These are phyloP conservation scores for Rhinatrema bivittatum DNA, from an alignment of 2,797 vertebrate species.

Conservation along the genomic window DNA sequence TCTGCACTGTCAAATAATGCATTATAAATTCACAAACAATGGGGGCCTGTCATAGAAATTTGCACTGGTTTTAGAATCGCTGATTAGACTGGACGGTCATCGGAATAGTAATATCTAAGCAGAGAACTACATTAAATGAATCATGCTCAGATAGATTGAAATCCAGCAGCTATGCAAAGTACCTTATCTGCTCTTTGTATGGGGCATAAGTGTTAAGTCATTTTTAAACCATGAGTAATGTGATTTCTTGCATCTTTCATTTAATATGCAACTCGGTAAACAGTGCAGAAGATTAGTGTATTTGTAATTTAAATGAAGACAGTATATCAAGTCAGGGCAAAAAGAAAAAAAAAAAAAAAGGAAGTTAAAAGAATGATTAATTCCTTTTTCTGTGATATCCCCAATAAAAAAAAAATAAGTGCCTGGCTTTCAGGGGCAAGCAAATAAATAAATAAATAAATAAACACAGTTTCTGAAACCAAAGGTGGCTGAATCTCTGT, in stretches of 20 bases:
- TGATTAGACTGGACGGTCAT: constrained; percentile 4
- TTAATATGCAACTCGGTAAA: constrained; percentile 66
- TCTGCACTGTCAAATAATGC: background rate
- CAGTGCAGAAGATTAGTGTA: constrained; percentile 63
- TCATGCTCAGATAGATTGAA: constrained; percentile 39
- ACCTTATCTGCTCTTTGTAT: constrained; percentile 40
- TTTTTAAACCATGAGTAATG: constrained; percentile 63
- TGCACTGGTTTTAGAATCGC: constrained; percentile 17
- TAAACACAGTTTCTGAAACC: constrained; percentile 44
- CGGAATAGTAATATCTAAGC: constrained; percentile 26
- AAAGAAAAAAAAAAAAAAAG: constrained; percentile 48
- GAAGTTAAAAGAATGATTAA: constrained; percentile 59
- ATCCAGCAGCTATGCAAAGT: constrained; percentile 33
- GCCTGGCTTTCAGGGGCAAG: constrained; percentile 39
- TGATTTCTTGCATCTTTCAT: constrained; percentile 61
- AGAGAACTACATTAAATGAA: constrained; percentile 36
- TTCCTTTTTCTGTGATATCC: constrained; percentile 39
- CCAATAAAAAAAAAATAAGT: constrained; percentile 26
- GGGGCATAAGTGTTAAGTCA: constrained; percentile 50
- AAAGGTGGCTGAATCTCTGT: constrained; percentile 55
- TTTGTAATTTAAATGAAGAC: constrained; percentile 74
- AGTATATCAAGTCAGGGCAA: constrained; percentile 56
- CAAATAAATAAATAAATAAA: too few species aligned
- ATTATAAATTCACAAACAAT: background rate
- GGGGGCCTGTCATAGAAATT: background rate